These are phyloP conservation scores for Lamprologus callipterus DNA, from an alignment of 2,113 vertebrate species.

Conservation along the genomic window DNA sequence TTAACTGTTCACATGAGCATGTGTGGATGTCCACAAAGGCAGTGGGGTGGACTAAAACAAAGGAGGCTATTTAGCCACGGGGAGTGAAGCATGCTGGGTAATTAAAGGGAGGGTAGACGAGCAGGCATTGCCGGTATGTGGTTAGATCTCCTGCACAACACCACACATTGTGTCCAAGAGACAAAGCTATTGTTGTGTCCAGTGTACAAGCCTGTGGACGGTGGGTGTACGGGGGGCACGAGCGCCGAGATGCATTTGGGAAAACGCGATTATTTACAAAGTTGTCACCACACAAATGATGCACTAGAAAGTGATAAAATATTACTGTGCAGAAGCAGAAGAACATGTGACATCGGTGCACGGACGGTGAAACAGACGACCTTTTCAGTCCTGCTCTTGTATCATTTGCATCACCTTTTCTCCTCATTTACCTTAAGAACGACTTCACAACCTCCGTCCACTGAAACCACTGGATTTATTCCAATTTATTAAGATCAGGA, in stretches of 20 bases:
- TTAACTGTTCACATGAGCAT: background rate
- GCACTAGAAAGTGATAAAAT: background rate
- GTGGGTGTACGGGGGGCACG: background rate
- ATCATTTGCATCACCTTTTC: background rate
- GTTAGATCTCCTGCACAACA: constrained; percentile 48
- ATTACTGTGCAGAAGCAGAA: background rate
- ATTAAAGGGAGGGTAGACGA: constrained; percentile 42
- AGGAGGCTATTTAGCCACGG: constrained; percentile 25
- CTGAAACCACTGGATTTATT: background rate
- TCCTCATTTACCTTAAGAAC: background rate
- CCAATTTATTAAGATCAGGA: background rate
- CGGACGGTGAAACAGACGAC: accelerated
- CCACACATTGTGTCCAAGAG: constrained; percentile 30
- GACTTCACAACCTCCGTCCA: background rate
- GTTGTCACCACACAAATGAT: background rate
- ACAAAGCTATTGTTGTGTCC: constrained; percentile 57
- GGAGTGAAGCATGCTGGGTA: constrained; percentile 52
- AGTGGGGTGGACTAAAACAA: constrained; percentile 28
- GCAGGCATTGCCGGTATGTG: constrained; percentile 17
- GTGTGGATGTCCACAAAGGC: constrained; percentile 35
- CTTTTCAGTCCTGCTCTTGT: background rate
- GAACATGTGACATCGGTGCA: accelerated
- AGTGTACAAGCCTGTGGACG: background rate
- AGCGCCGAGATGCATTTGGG: background rate
- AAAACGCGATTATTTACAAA: constrained; percentile 1